Percentiles rank a stretch among this genome's conserved stretches.
phyloP scores from a whole-genome alignment of 2,797 vertebrate species.

The Danionella dracula region DNA sequence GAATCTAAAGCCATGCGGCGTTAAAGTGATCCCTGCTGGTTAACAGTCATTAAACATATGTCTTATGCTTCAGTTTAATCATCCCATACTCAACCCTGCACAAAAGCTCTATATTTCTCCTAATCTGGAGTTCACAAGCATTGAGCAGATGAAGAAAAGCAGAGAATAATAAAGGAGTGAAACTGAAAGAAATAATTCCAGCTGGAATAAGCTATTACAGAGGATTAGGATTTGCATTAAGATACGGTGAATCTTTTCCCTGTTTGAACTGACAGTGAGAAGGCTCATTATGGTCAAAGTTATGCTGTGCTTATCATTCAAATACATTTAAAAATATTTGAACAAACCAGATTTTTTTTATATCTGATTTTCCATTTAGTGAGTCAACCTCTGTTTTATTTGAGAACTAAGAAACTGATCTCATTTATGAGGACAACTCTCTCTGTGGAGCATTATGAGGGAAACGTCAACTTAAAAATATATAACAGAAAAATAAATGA shows the following conservation, averaged over 20 bases:
- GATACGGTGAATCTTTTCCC: constrained; percentile 78
- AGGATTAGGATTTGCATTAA: constrained; percentile 76
- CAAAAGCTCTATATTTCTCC: constrained; percentile 65
- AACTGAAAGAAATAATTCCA: constrained; percentile 67
- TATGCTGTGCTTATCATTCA: no score
- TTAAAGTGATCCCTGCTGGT: constrained; percentile 25
- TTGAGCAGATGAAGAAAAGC: constrained; percentile 70
- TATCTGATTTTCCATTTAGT: no score
- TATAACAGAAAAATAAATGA: no score
- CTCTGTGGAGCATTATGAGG: no score
- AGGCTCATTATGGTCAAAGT: no score
- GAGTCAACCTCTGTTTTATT: no score
- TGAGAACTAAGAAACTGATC: no score
- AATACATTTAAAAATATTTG: no score
- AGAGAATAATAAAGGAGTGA: constrained; percentile 57
- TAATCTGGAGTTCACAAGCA: constrained; percentile 65
- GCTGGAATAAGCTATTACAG: constrained; percentile 77
- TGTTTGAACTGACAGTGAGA: constrained; percentile 52
- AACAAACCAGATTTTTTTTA: no score
- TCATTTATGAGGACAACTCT: no score
- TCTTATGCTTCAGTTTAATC: constrained; percentile 68
- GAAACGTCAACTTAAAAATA: no score
- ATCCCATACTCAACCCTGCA: constrained; percentile 61
- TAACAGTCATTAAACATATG: constrained; percentile 74
- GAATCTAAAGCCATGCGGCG: constrained; percentile 12